Percentiles rank a stretch among this genome's conserved stretches.
Evolutionary conservation across 2,797 vertebrate species (phyloP).

Genomic region (Cossypha heuglini): DNA sequence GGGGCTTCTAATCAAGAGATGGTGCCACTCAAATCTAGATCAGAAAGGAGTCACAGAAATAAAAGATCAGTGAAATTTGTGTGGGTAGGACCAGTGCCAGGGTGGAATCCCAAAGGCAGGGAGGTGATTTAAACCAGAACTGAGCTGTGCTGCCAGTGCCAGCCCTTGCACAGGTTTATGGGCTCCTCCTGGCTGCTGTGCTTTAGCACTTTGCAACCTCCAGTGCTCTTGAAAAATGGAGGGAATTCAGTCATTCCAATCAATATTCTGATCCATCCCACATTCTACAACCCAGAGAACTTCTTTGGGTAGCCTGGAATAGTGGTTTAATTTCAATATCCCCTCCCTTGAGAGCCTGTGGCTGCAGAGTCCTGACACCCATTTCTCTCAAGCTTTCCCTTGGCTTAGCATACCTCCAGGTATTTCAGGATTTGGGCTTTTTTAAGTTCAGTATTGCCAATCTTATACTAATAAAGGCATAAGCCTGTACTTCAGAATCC

Average conservation of each 20-base stretch:
- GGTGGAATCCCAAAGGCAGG: neutral
- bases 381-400: neutral
- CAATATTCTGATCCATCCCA: neutral
- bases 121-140: neutral
- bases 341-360: neutral
- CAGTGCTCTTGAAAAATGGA: neutral
- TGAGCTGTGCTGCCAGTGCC: neutral
- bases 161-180: neutral
- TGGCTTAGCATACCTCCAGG: constrained; percentile 46
- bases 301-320: neutral
- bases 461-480: constrained; percentile 61
- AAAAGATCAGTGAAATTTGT: neutral
- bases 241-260: neutral
- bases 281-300: neutral
- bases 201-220: neutral
- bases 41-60: constrained; percentile 7
- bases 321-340: neutral
- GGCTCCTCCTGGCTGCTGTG: neutral
- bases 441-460: constrained; percentile 39
- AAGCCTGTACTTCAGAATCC: constrained; percentile 58
- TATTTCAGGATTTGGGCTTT: constrained; percentile 54
- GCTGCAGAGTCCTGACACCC: neutral
- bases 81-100: constrained; percentile 5
- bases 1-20: constrained; percentile 39
- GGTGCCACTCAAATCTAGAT: constrained; percentile 46